Conservation (phyloP, 1,140 invertebrate species). For the Nebria ingens region DNA sequence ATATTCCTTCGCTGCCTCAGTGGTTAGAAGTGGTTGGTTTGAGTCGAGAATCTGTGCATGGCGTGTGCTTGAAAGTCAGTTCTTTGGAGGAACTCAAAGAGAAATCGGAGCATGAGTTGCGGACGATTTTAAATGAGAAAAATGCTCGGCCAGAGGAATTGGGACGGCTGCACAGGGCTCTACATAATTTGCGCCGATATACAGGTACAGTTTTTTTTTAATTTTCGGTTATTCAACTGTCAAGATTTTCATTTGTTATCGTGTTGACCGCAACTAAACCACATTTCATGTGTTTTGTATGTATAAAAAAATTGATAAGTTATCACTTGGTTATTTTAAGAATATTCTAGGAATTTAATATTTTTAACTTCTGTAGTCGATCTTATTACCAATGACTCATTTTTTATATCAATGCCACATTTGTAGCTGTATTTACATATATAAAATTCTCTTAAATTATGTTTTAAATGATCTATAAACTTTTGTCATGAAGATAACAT, state of each 20-base stretch:
- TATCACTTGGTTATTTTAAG: too few species aligned
- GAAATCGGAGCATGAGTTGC: conserved; percentile 72
- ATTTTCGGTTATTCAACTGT: conserved; percentile 5
- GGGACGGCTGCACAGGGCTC: conserved; percentile 63
- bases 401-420: too few species aligned
- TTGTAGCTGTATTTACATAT: too few species aligned
- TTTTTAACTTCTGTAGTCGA: too few species aligned
- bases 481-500: too few species aligned
- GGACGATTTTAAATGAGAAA: conserved; percentile 54
- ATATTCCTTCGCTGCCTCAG: conserved; percentile 67
- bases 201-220: conserved; percentile 51
- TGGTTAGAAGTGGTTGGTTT: conserved; percentile 85
- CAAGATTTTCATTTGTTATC: not conserved
- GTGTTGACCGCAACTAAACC: not conserved
- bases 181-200: conserved; percentile 75
- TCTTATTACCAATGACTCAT: too few species aligned
- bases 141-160: conserved; percentile 66
- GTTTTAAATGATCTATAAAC: too few species aligned
- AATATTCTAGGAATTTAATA: too few species aligned
- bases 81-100: conserved; percentile 73
- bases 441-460: too few species aligned
- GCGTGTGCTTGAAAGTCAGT: conserved; percentile 45
- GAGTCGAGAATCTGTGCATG: conserved; percentile 34
- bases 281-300: too few species aligned
- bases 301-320: too few species aligned